Evolutionary conservation across 2,888 invertebrate genomes (phyloP), one percentile per base, ranked within the genome.

Genomic region (Meiosimyza decipiens): DNA sequence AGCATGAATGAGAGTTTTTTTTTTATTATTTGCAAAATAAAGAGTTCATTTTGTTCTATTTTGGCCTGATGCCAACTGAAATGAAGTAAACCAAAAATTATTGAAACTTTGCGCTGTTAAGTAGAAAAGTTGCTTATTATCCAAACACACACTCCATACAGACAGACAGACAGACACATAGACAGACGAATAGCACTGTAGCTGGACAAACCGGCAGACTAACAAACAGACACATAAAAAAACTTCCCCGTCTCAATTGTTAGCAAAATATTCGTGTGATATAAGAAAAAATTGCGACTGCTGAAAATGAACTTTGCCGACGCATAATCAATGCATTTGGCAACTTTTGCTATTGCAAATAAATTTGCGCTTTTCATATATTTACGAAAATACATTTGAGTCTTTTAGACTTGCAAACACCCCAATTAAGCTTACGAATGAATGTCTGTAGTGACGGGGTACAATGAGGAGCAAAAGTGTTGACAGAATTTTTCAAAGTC

Each of bases 101-200:
- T 84, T 83, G 83, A 82, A 83, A 84, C 79, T 84, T 82, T 83
- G 77, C 80, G 78, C 79, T 70, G 70, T 82, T 82, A 82, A 82
- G 82, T 82, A 82, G 79, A 79, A 80, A 80, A 80, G 75, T 79
- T 80, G 78, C 73, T 76, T 71, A 74, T 74, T 76, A 71, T 55
- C 57, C 66, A 52, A 16, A 66, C 33, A 69, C 28, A 40, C 68
- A 63, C 49, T 64, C 49, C 18, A 15, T 12, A 69, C 49, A 64
- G n/a, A 22, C 57, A 59, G 55, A 71, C 59, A 47, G 16, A 57
- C 12, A 49, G n/a, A 33, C 6, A 68, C 68, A 79, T 68, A 72
- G 63, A 70, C 77, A 77, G 77, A 80, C 80, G 81, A 77, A 79
- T 79, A 82, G 77, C 81, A 79, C 54, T n/a, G 71, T 55, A 62